A percentile compares a stretch with the other conserved stretches of the same genome.
Conservation (phyloP, 2,888 invertebrate species). For the Silvanus unidentatus region DNA sequence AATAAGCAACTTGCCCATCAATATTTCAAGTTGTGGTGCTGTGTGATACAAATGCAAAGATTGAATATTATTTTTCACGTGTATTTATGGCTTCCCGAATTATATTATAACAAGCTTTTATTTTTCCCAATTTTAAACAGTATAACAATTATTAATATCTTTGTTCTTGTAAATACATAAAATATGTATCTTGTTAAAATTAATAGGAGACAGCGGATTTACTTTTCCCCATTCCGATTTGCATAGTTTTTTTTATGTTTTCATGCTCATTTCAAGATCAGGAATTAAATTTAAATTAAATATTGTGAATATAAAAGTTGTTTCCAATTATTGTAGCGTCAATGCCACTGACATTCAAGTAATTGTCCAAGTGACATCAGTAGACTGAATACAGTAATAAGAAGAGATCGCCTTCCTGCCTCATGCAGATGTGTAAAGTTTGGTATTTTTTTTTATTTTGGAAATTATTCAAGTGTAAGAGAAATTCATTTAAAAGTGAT, state of each 20-base stretch:
- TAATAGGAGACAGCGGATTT: conserved; percentile 19
- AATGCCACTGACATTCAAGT: conserved; percentile 42
- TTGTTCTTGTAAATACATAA: background rate
- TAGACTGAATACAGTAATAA: background rate
- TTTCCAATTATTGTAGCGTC: conserved; percentile 44
- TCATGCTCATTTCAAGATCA: conserved; percentile 21
- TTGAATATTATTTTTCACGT: no score
- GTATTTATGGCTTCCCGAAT: no score
- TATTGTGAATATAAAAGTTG: conserved; percentile 36
- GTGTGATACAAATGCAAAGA: no score
- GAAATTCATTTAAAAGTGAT: no score
- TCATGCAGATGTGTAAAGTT: background rate
- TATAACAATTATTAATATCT: no score
- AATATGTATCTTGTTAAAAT: conserved; percentile 21
- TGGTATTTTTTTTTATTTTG: no score
- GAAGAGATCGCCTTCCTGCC: conserved; percentile 1
- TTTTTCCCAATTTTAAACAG: no score
- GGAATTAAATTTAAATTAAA: conserved; percentile 43
- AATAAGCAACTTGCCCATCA: no score
- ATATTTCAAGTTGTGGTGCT: no score
- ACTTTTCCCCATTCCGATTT: conserved; percentile 13
- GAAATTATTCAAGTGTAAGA: no score
- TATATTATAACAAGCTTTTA: no score
- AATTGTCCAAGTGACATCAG: conserved; percentile 18
- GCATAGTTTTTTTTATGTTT: background rate